phyloP scores from a whole-genome alignment of 2,797 vertebrate species.

The Chelmon rostratus region DNA sequence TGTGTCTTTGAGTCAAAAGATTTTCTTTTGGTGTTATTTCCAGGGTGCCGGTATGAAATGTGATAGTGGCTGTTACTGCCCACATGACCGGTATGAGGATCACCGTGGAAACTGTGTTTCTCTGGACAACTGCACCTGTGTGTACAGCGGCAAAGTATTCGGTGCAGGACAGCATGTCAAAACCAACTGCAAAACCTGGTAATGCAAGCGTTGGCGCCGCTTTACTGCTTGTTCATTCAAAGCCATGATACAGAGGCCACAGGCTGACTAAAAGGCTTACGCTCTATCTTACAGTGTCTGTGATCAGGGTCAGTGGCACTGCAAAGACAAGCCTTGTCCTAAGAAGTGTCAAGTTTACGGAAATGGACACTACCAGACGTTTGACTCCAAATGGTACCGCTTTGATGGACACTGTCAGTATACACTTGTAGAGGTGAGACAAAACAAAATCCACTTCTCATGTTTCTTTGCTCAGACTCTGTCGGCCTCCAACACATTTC shows the following conservation, averaged over 20 bases:
- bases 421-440: conserved; percentile 87
- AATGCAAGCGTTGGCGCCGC: conserved; percentile 15
- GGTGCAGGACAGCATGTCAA: conserved; percentile 77
- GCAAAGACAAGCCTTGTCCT: conserved; percentile 81
- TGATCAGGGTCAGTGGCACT: conserved; percentile 84
- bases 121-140: conserved; percentile 85
- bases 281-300: conserved; percentile 78
- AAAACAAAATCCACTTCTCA: not conserved
- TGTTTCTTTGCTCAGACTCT: not conserved
- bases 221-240: not conserved
- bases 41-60: conserved; percentile 74
- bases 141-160: conserved; percentile 83
- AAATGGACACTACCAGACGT: conserved; percentile 88
- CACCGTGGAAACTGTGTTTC: conserved; percentile 84
- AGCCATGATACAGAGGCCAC: not conserved
- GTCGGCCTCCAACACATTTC: not conserved
- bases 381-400: conserved; percentile 88
- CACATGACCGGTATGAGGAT: conserved; percentile 83
- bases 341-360: conserved; percentile 88
- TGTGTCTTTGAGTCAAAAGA: not conserved
- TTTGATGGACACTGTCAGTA: conserved; percentile 90
- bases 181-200: conserved; percentile 87
- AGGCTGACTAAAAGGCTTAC: not conserved
- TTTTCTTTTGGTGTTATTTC: conserved; percentile 4
- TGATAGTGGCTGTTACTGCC: conserved; percentile 88